Conservation (phyloP, 2,888 invertebrate genomes). For the Eristalinus aeneus region DNA sequence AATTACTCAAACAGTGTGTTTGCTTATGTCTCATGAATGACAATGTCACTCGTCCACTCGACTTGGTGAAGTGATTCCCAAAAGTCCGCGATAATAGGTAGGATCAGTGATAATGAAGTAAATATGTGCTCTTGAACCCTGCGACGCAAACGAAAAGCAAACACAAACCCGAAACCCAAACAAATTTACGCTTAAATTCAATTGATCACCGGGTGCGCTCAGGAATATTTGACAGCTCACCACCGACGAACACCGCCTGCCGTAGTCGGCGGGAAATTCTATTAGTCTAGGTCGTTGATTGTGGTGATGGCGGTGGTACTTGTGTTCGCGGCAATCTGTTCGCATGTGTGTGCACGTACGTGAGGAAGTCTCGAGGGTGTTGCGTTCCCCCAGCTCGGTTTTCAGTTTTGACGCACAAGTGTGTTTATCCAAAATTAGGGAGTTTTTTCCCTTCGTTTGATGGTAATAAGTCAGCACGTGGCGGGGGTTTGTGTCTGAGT, state of each 20-base stretch:
- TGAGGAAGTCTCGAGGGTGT: not conserved
- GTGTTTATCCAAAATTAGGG: not conserved
- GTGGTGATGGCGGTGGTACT: not conserved
- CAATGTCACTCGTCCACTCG: not conserved
- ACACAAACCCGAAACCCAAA: not conserved
- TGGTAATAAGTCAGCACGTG: not conserved
- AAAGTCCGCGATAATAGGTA: not conserved
- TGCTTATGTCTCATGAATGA: not conserved
- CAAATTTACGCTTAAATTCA: not conserved
- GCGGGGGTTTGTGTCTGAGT: not conserved
- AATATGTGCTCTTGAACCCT: not conserved
- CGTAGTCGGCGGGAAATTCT: not conserved
- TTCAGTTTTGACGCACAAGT: not conserved
- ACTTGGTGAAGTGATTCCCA: not conserved
- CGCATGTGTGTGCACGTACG: not conserved
- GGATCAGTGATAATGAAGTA: not conserved
- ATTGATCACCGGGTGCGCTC: not conserved
- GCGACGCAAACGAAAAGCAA: not conserved
- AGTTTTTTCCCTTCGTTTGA: not conserved
- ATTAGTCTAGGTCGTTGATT: not conserved
- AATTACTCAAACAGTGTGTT: not conserved
- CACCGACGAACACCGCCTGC: not conserved
- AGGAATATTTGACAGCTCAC: not conserved
- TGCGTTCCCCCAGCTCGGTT: not conserved
- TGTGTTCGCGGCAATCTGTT: not conserved